Base-by-base conservation (phyloP, 1,140 invertebrate genomes). In the Acromyrmex echinatior region DNA sequence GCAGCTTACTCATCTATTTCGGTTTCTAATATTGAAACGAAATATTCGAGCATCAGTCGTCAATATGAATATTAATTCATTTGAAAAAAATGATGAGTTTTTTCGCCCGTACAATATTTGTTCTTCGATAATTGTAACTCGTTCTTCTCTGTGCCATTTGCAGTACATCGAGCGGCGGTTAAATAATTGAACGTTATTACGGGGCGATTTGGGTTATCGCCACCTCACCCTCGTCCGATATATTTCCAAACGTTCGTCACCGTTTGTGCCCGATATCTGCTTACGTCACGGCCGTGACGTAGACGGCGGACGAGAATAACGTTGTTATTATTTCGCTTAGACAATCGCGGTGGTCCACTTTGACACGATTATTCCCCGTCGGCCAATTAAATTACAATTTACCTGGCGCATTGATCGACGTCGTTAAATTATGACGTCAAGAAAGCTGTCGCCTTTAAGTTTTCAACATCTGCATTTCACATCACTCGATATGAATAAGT, bases 311-410 rank as follows among this genome's bases (percentile, higher is more conserved):
- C 74, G 49, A 86, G 74, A 86, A 78, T 77, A 86, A 58, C 82
- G 62, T 78, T 78, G 62, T 79, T 86, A 86, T 86, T 79, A 84
- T 74, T 84, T 84, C 80, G 80, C 70, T 18, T 76, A 84, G 80
- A 84, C 80, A 84, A 62, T 84, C 80, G 65, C 65, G 39, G 56
- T 84, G 84, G 49, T 86, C 73, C 73, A 86, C 73, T 79, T 79
- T 80, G 12, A 25, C 49, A 73, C 58, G 58, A 79, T 79, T 71
- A 86, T 86, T 86, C 62, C 31, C 16, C 14, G n/a, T 39, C 45
- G 65, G 60, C 63, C 31, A 78, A 77, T 77, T 79, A 86, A 88
- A 74, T 65, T 39, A 51, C 21, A 87, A 65, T 71, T 87, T 56
- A 51, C 18, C 28, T n/a, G 81, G 6, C 12, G 45, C 58, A 73